Percentiles rank a stretch among this genome's conserved stretches.
Conservation (phyloP, 2,797 vertebrate genomes). For the Mallotus villosus region DNA sequence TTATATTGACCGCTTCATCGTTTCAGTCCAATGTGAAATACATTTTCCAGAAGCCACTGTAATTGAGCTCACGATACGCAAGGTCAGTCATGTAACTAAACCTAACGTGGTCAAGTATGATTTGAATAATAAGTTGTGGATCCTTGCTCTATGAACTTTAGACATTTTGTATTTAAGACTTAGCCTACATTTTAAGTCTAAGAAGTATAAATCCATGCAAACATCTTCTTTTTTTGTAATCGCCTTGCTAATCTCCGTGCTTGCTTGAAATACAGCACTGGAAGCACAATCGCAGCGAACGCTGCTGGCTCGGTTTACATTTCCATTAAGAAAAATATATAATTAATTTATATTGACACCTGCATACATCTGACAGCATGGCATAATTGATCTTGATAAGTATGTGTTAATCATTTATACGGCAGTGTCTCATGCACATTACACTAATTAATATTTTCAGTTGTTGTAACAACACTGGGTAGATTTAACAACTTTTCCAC, state of each 20-base stretch:
- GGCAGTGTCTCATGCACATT: too few relatives aligned
- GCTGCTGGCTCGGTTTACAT: not conserved
- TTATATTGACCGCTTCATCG: accelerated
- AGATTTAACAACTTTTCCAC: too few relatives aligned
- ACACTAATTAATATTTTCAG: too few relatives aligned
- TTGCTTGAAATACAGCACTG: not conserved
- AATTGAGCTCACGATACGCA: not conserved
- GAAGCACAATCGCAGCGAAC: not conserved
- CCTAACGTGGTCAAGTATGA: not conserved
- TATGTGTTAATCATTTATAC: not conserved
- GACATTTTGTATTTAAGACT: not conserved
- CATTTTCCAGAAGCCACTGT: slow-evolving; percentile 50
- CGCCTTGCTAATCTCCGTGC: not conserved
- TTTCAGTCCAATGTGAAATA: slow-evolving; percentile 4
- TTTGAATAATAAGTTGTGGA: not conserved
- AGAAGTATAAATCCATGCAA: not conserved
- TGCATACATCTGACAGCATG: too few relatives aligned
- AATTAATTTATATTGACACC: too few relatives aligned
- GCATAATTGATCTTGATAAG: not conserved
- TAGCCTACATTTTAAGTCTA: too few relatives aligned
- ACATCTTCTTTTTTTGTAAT: not conserved
- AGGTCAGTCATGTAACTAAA: slow-evolving; percentile 56
- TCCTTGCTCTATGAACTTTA: not conserved
- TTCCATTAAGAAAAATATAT: not conserved
- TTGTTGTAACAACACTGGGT: too few relatives aligned